Conservation (phyloP, 92 coral and sea anemone species). For the Palythoa heliodiscus region DNA sequence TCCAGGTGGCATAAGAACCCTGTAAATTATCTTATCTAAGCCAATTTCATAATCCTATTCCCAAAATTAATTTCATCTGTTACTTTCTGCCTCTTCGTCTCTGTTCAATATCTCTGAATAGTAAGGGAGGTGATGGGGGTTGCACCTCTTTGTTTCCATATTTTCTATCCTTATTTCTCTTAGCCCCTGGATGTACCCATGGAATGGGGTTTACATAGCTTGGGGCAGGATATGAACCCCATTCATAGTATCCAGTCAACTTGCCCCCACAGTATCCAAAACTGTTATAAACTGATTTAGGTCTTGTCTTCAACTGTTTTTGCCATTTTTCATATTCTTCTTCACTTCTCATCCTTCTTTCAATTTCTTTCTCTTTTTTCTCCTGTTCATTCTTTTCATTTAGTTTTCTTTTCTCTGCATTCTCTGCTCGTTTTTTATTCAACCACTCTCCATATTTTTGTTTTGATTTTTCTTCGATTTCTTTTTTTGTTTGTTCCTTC, state of each 20-base stretch:
- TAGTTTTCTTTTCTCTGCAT: slow-evolving; percentile 50
- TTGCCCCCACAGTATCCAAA: slow-evolving; percentile 78
- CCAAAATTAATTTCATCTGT: not conserved
- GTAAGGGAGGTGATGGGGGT: slow-evolving; percentile 89
- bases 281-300: slow-evolving; percentile 62
- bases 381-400: slow-evolving; percentile 60
- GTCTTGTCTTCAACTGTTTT: slow-evolving; percentile 61
- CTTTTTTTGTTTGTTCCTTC: slow-evolving; percentile 61
- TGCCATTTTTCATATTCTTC: slow-evolving; percentile 90
- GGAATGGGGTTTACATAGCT: slow-evolving; percentile 92
- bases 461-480: slow-evolving; percentile 75
- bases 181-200: slow-evolving; percentile 79
- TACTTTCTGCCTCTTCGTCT: slow-evolving; percentile 42
- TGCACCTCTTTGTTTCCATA: slow-evolving; percentile 65
- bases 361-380: slow-evolving; percentile 70
- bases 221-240: slow-evolving; percentile 97
- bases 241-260: slow-evolving; percentile 87
- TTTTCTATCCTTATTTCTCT: slow-evolving; percentile 57
- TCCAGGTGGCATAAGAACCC: no score
- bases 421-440: slow-evolving; percentile 61
- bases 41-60: not conserved
- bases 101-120: slow-evolving; percentile 86
- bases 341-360: slow-evolving; percentile 72
- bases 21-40: not conserved
- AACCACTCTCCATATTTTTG: slow-evolving; percentile 76